Base-by-base conservation (phyloP, 2,113 vertebrate genomes). In the Cygnus buccinator region DNA sequence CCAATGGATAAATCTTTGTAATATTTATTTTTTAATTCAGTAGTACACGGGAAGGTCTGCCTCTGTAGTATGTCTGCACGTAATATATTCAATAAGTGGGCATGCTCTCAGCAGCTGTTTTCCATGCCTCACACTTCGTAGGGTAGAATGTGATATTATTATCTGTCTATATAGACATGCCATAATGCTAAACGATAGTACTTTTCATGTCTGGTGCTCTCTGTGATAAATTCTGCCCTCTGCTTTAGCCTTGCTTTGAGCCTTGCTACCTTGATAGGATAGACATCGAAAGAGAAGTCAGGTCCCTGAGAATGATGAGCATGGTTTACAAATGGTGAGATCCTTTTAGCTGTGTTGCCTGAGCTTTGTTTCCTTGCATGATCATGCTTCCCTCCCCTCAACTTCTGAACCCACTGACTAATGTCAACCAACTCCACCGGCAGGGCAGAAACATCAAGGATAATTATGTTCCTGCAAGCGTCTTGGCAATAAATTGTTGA, bases 391-490 rank as follows among this genome's bases (percentile, higher is more conserved):
- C 59, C 57, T 65, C 15, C 19, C 23, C 44, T 91, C 74, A n/a
- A 35, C 78, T 89, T 74, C 65, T 89, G 83, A 90, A 95, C 68
- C 52, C 39, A 2, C 80, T 93, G 86, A 74, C 72, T 84, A 18
- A 93, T 33, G 33, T 82, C 63, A 67, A 26, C 23, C 59, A 25
- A 54, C 50, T 93, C 71, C 68, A 88, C 88, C 73, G 89, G 41
- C 76, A 74, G 39, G 46, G 61, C 13, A 63, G 37, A 93, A 95
- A 95, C 1, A 17, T 90, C 93, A 94, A 66, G 84, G 89, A 46
- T 71, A 63, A 81, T 90, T 95, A 67, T 90, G 89, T 92, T 84
- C 25, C 89, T 84, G 21, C 43, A 84, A 84, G 77, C 28, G 61
- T 88, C 17, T 68, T 46, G 5, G 86, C 79, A 89, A 67, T 77